A percentile compares a stretch with the other conserved stretches of the same genome.
Conservation (phyloP, 1,140 invertebrate genomes). For the Drosophila novamexicana region DNA sequence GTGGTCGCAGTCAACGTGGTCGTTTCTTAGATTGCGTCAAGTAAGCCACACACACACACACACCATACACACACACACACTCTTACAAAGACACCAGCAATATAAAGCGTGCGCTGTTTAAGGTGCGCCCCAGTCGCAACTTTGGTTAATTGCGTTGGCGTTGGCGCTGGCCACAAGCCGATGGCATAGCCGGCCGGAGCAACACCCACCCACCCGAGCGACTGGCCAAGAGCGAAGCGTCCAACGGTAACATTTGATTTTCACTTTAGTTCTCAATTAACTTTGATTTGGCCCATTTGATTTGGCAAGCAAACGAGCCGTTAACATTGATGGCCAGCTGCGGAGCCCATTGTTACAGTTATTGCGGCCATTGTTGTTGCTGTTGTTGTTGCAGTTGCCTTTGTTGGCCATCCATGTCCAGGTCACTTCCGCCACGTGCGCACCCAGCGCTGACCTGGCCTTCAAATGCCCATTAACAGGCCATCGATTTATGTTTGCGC, state of each 20-base stretch:
- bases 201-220: conserved; percentile 19
- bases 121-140: conserved; percentile 71
- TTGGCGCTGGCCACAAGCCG: conserved; percentile 47
- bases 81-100: neutral
- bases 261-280: conserved; percentile 82
- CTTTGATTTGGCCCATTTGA: conserved; percentile 81
- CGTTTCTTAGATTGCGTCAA: conserved; percentile 66
- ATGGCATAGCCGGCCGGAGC: conserved; percentile 3
- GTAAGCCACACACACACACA: conserved; percentile 50
- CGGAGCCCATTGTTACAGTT: conserved; percentile 26
- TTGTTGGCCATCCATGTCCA: conserved; percentile 48
- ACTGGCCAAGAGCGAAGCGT: conserved; percentile 3
- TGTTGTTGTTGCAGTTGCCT: conserved; percentile 13
- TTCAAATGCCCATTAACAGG: conserved; percentile 74
- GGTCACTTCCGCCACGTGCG: conserved; percentile 72
- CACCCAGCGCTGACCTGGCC: conserved; percentile 51
- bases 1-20: conserved; percentile 42
- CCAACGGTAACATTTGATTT: conserved; percentile 70
- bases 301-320: conserved; percentile 60
- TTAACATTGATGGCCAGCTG: conserved; percentile 71
- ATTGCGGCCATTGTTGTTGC: conserved; percentile 1
- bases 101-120: conserved; percentile 44
- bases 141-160: conserved; percentile 78
- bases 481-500: conserved; percentile 64
- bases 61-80: conserved; percentile 7